Evolutionary conservation across 2,113 vertebrate genomes (phyloP).

Genomic region (Brachirus orientalis): DNA sequence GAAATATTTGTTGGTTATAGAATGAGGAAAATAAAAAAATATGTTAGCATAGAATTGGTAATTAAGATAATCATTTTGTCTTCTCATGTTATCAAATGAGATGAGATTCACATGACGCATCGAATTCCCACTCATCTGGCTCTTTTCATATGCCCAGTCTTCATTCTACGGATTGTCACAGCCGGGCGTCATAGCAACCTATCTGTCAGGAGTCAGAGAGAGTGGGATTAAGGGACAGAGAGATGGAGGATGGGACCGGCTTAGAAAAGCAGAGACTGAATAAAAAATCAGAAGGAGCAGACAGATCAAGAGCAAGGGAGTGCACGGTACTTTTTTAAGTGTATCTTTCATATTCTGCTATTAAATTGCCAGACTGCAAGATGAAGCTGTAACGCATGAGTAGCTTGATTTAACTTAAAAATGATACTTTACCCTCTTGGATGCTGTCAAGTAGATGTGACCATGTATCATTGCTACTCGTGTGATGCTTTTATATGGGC

Average conservation of each 20-base stretch:
- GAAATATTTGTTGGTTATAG: no score
- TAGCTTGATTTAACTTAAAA: neutral
- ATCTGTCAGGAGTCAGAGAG: slow-evolving; percentile 17
- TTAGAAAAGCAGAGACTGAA: slow-evolving; percentile 2
- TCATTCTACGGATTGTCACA: slow-evolving; percentile 27
- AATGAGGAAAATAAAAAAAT: no score
- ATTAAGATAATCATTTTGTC: no score
- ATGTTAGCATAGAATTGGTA: no score
- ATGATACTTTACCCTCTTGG: neutral
- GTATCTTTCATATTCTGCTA: neutral
- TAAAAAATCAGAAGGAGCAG: neutral
- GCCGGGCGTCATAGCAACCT: slow-evolving; percentile 37
- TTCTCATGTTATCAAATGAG: neutral
- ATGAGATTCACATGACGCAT: slow-evolving; percentile 1
- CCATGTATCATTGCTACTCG: no score
- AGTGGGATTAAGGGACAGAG: slow-evolving; percentile 17
- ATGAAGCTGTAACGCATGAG: neutral
- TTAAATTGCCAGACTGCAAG: neutral
- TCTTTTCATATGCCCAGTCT: neutral
- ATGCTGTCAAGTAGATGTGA: neutral
- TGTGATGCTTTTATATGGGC: neutral
- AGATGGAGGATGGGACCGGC: neutral
- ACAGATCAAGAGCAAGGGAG: neutral
- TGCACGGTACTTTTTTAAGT: no score
- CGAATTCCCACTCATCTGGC: slow-evolving; percentile 18